A percentile compares a stretch with the other conserved stretches of the same genome.
Evolutionary conservation across 2,113 vertebrate species (phyloP).

Genomic region (Malurus cyaneus): DNA sequence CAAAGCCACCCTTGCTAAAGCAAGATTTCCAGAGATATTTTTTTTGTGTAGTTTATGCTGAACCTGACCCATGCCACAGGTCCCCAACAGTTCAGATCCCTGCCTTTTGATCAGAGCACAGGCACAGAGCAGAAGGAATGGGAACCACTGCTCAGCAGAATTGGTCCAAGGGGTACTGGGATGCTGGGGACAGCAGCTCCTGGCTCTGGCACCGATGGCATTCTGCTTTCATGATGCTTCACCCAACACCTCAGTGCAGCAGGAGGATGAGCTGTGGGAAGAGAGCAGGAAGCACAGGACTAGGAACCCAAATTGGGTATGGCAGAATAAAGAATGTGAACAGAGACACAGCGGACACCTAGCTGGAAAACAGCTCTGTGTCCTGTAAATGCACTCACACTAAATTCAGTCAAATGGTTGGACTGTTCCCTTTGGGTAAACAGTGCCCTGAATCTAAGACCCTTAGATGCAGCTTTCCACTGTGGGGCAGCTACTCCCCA

Average conservation of each 20-base stretch:
- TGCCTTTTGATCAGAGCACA: neutral
- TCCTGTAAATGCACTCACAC: neutral
- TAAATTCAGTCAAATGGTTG: neutral
- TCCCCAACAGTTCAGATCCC: neutral
- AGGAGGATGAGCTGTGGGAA: neutral
- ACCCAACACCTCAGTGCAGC: neutral
- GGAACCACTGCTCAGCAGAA: neutral
- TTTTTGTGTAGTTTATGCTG: neutral
- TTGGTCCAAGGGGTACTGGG: neutral
- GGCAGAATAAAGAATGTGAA: neutral
- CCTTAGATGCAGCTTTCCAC: neutral
- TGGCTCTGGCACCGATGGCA: neutral
- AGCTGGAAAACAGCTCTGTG: neutral
- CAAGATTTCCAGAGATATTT: neutral
- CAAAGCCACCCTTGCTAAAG: neutral
- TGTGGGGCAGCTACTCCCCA: neutral
- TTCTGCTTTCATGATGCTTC: neutral
- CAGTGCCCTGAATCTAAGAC: neutral
- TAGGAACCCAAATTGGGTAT: rapidly evolving
- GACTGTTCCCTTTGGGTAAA: neutral
- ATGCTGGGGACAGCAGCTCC: neutral
- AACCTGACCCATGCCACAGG: neutral
- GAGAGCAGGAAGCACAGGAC: neutral
- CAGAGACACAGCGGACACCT: neutral
- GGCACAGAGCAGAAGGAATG: neutral